Conservation (phyloP, 1,140 invertebrate species). For the Cydia splendana region DNA sequence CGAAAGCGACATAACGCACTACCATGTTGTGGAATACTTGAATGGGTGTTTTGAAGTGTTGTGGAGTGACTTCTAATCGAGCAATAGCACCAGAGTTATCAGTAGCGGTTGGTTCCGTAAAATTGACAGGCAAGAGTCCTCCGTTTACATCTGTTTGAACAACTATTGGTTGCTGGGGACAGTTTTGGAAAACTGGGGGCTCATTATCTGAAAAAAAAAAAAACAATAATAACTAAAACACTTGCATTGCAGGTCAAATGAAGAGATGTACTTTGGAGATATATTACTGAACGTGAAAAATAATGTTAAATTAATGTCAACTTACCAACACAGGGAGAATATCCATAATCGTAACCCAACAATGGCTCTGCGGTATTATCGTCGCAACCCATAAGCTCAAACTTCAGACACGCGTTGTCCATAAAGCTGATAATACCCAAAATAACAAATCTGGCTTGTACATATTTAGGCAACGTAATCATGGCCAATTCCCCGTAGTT, state of each 20-base stretch:
- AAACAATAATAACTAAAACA: no score
- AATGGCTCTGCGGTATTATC: constrained; percentile 88
- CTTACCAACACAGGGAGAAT: constrained; percentile 93
- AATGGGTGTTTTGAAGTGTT: constrained; percentile 93
- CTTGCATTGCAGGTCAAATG: neutral
- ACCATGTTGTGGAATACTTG: constrained; percentile 95
- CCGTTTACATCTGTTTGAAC: constrained; percentile 93
- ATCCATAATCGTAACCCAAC: constrained; percentile 95
- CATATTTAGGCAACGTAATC: constrained; percentile 96
- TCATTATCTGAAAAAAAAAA: constrained; percentile 88
- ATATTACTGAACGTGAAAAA: neutral
- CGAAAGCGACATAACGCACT: constrained; percentile 97
- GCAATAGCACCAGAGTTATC: constrained; percentile 98
- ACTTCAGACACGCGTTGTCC: constrained; percentile 97
- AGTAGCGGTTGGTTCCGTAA: constrained; percentile 93
- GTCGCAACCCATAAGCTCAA: constrained; percentile 97
- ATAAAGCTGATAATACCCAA: constrained; percentile 97
- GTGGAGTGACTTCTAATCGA: constrained; percentile 93
- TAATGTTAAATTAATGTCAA: constrained; percentile 36
- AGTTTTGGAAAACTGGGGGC: constrained; percentile 97
- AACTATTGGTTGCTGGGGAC: constrained; percentile 94
- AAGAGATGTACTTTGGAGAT: neutral
- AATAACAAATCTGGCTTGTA: constrained; percentile 95
- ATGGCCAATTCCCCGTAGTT: constrained; percentile 93
- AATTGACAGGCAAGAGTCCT: constrained; percentile 93